These are phyloP conservation scores for Drosophila littoralis DNA, from an alignment of 1,140 invertebrate species.

Conservation along the genomic window DNA sequence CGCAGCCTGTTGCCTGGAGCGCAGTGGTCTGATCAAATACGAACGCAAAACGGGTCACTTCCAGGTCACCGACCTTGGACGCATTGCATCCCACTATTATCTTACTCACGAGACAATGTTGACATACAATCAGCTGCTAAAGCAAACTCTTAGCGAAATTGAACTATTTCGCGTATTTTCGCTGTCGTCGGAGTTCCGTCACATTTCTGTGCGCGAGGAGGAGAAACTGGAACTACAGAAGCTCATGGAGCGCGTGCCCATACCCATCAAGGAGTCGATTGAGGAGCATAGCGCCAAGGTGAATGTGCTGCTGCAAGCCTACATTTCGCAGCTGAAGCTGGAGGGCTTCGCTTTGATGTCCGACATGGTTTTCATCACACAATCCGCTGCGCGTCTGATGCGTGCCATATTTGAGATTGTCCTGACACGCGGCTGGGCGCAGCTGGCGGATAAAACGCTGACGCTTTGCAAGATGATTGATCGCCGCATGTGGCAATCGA, in stretches of 20 bases:
- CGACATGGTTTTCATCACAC: constrained; percentile 99
- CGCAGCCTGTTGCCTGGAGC: constrained; percentile 95
- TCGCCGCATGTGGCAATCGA: constrained; percentile 99
- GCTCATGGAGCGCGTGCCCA: constrained; percentile 98
- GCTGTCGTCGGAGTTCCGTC: constrained; percentile 96
- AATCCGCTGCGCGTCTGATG: constrained; percentile 97
- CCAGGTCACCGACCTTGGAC: constrained; percentile 95
- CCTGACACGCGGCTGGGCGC: constrained; percentile 96
- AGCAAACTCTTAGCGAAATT: constrained; percentile 98
- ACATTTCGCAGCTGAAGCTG: constrained; percentile 99
- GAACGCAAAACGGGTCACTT: constrained; percentile 98
- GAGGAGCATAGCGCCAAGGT: constrained; percentile 99
- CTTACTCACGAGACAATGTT: constrained; percentile 98
- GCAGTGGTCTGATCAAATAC: constrained; percentile 97
- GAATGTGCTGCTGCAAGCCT: constrained; percentile 96
- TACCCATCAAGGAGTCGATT: constrained; percentile 99
- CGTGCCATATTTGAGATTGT: constrained; percentile 99
- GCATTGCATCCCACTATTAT: constrained; percentile 99
- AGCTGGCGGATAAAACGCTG: constrained; percentile 97
- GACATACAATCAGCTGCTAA: constrained; percentile 98
- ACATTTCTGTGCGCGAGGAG: constrained; percentile 98
- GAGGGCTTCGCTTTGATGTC: constrained; percentile 99
- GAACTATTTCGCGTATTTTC: constrained; percentile 99
- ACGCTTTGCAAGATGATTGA: constrained; percentile 99
- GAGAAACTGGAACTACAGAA: constrained; percentile 99